Conservation (phyloP, 2,113 vertebrate genomes). For the Mungos mungo region DNA sequence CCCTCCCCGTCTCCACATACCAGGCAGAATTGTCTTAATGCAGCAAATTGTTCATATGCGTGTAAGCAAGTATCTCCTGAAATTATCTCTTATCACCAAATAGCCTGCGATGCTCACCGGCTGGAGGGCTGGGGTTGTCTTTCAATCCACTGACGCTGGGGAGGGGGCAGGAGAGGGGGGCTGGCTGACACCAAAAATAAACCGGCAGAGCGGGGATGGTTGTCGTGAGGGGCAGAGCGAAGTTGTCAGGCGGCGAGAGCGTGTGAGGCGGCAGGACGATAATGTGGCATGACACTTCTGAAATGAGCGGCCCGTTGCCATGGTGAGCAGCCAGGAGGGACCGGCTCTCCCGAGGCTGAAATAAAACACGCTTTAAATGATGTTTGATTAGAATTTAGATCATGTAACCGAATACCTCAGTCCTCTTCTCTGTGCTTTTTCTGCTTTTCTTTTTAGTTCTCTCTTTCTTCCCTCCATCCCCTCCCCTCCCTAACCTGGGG, state of each 20-base stretch:
- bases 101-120: slow-evolving; percentile 87
- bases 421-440: slow-evolving; percentile 82
- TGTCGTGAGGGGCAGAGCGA: slow-evolving; percentile 93
- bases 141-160: slow-evolving; percentile 84
- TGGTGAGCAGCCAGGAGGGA: slow-evolving; percentile 95
- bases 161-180: slow-evolving; percentile 63
- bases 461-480: slow-evolving; percentile 71
- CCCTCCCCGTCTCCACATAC: slow-evolving; percentile 68
- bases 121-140: slow-evolving; percentile 88
- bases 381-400: slow-evolving; percentile 99
- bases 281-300: slow-evolving; percentile 99
- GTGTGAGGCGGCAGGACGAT: slow-evolving; percentile 95
- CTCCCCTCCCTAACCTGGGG: background rate
- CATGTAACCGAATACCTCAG: slow-evolving; percentile 94
- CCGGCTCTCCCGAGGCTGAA: slow-evolving; percentile 95
- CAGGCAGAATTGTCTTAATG: slow-evolving; percentile 78
- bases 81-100: slow-evolving; percentile 95
- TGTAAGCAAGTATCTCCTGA: slow-evolving; percentile 95
- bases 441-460: slow-evolving; percentile 80
- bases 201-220: slow-evolving; percentile 86
- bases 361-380: slow-evolving; percentile 99
- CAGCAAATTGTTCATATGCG: slow-evolving; percentile 91
- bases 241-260: slow-evolving; percentile 95
- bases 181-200: slow-evolving; percentile 91
- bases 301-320: slow-evolving; percentile 99